Base-by-base conservation (phyloP, 1,140 invertebrate species). In the Papilio glaucus region DNA sequence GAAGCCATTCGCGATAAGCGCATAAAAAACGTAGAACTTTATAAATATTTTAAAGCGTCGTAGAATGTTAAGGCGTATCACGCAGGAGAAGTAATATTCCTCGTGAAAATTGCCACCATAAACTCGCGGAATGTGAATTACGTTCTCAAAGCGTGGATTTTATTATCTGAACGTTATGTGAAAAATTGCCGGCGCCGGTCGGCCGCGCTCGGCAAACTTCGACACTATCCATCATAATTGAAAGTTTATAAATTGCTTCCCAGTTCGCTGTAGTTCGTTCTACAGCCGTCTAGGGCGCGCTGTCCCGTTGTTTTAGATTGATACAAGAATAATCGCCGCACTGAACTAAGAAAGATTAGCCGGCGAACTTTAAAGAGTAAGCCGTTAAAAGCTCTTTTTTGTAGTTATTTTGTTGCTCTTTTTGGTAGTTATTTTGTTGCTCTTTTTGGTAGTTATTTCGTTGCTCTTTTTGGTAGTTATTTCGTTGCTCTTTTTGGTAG, bases 1-100 rank as follows among this genome's bases (percentile, higher is more conserved):
- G 82, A 83, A 83, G 79, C 75, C 80, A 78, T 84, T 77, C 74
- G 74, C 74, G 71, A 78, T 80, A 79, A 77, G 71, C 78, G 75
- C 77, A 77, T 81, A 83, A 85, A 82, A 78, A 78, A 76, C 76
- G 75, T 78, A 73, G 77, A 77, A 80, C 79, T 85, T 88, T 85
- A 89, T 90, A 91, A 90, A 88, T 89, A 89, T 90, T 89, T 89
- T 87, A 87, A 88, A 90, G 82, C 80, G 80, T 84, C 85, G 74
- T 86, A 81, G 85, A 90, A 90, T 91, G 89, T 91, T 88, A 88
- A 89, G 86, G 72, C 79, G 79, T 83, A 88, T 87, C 84, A 85
- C 82, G 81, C 73, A 76, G 78, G 74, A 75, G 76, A 65, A 81
- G 85, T 85, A 86, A 88, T 86, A 87, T 88, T 83, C 80, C 76